Conservation (phyloP, 2,113 vertebrate species). For the Embiotoca jacksoni region DNA sequence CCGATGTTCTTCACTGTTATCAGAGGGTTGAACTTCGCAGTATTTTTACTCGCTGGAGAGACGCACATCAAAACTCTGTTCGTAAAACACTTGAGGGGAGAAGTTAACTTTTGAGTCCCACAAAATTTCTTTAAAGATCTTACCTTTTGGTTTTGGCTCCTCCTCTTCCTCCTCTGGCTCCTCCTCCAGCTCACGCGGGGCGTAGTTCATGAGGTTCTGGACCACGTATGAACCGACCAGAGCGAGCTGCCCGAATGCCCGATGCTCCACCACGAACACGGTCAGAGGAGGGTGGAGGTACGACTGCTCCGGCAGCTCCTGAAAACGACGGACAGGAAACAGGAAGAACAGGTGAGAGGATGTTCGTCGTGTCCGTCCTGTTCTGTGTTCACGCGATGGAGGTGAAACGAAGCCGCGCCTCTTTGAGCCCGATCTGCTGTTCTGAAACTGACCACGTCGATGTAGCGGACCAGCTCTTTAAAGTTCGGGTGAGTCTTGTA, state of each 20-base stretch:
- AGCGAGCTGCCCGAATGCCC: conserved; percentile 89
- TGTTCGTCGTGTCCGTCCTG: background rate
- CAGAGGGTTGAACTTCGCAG: conserved; percentile 59
- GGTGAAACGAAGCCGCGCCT: background rate
- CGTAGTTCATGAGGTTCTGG: conserved; percentile 89
- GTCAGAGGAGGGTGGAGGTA: conserved; percentile 95
- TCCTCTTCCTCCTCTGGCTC: conserved; percentile 83
- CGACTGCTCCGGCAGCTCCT: conserved; percentile 93
- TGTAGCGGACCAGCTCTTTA: conserved; percentile 88
- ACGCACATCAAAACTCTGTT: conserved; percentile 8
- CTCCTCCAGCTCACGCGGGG: conserved; percentile 79
- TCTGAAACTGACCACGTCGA: conserved; percentile 88
- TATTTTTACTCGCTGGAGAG: conserved; percentile 56
- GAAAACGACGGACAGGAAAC: conserved; percentile 16
- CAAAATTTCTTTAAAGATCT: conserved; percentile 10
- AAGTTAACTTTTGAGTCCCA: too few relatives aligned
- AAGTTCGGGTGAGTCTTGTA: conserved; percentile 91
- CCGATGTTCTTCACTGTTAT: conserved; percentile 77
- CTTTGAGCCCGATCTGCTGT: too few relatives aligned
- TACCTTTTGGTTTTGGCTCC: conserved; percentile 76
- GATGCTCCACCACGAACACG: conserved; percentile 91
- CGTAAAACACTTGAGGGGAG: background rate
- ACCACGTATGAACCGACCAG: conserved; percentile 91
- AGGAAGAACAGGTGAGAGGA: background rate
- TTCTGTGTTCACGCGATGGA: background rate